A percentile compares a stretch with the other conserved stretches of the same genome.
These are phyloP conservation scores for Melanotaenia trifasciata DNA, from an alignment of 2,797 vertebrate species.

Conservation along the genomic window DNA sequence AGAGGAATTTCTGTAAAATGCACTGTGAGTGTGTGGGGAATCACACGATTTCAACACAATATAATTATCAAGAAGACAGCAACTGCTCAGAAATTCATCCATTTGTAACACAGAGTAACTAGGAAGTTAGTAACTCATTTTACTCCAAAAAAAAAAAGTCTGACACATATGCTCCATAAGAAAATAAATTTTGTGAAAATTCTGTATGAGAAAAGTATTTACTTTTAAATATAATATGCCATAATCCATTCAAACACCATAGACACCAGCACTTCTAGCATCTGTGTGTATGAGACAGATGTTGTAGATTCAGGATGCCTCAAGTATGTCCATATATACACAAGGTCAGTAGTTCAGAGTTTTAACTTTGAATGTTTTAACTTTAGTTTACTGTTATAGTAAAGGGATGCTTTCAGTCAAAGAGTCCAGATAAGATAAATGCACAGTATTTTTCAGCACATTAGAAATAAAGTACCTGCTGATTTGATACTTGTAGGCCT, in stretches of 20 bases:
- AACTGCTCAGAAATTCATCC: neutral
- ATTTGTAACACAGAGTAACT: neutral
- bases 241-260: neutral
- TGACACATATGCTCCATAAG: neutral
- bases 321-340: neutral
- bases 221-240: neutral
- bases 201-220: neutral
- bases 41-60: too few relatives aligned
- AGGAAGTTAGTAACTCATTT: neutral
- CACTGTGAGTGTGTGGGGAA: too few relatives aligned
- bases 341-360: too few relatives aligned
- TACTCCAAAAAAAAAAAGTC: neutral
- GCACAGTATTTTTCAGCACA: conserved; percentile 2
- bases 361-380: neutral
- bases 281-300: neutral
- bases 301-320: neutral
- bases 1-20: neutral
- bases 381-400: too few relatives aligned
- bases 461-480: conserved; percentile 59
- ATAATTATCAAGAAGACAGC: neutral
- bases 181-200: neutral
- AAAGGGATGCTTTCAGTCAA: neutral
- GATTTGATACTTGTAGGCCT: conserved; percentile 34
- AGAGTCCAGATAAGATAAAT: neutral
- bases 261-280: too few relatives aligned